phyloP scores from a whole-genome alignment of 2,888 invertebrate species.

The Balanococcus diminutus region DNA sequence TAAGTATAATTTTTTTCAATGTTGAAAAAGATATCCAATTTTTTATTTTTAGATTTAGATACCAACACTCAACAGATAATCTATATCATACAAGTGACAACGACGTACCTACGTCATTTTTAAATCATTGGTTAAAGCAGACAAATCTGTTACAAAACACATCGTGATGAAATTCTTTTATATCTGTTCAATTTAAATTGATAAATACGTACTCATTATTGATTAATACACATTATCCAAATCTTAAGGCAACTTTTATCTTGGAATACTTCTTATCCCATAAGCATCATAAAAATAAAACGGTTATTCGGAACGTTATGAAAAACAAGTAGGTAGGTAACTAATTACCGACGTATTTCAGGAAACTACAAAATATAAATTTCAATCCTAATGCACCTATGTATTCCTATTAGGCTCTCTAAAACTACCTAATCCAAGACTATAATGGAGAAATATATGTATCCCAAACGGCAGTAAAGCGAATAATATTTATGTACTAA shows the following conservation, averaged over 20 bases:
- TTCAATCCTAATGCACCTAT: background rate
- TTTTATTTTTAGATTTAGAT: background rate
- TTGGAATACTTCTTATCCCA: background rate
- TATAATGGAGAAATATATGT: background rate
- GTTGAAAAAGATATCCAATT: no score
- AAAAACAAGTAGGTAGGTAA: no score
- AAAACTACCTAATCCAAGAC: background rate
- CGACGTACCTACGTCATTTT: background rate
- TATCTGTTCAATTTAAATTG: background rate
- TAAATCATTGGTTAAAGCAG: background rate
- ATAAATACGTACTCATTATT: background rate
- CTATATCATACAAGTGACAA: background rate
- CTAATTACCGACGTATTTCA: no score
- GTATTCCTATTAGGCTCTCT: background rate
- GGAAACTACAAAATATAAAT: background rate
- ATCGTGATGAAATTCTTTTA: background rate
- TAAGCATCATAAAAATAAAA: background rate
- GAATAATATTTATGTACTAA: background rate
- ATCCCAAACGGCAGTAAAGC: background rate
- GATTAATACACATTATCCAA: background rate
- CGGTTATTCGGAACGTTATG: background rate
- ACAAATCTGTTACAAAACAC: background rate
- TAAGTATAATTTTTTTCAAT: no score
- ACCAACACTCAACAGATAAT: background rate
- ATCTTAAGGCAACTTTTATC: background rate